Evolutionary conservation across 2,888 invertebrate genomes (phyloP).

Genomic region (Crocallis elinguaria): DNA sequence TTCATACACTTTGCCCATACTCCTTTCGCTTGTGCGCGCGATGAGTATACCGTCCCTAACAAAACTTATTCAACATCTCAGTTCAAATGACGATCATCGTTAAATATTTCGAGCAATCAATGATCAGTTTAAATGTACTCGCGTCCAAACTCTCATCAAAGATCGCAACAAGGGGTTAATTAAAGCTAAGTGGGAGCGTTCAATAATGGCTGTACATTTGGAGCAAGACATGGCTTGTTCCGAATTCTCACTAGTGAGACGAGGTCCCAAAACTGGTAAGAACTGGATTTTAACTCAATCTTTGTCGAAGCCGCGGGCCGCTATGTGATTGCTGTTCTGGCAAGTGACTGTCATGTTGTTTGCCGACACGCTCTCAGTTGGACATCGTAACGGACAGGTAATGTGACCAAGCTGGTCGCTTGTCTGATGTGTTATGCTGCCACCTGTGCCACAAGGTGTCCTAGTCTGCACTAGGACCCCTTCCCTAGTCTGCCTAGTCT

Average conservation of each 20-base stretch:
- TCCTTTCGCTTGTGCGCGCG: too few relatives aligned
- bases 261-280: conserved; percentile 45
- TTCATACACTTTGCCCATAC: too few relatives aligned
- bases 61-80: not conserved
- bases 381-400: too few relatives aligned
- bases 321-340: conserved; percentile 38
- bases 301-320: conserved; percentile 45
- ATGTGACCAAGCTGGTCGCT: too few relatives aligned
- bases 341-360: too few relatives aligned
- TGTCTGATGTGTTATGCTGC: too few relatives aligned
- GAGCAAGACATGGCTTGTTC: conserved; percentile 43
- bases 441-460: too few relatives aligned
- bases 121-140: conserved; percentile 17
- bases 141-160: conserved; percentile 40
- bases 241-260: conserved; percentile 40
- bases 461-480: too few relatives aligned
- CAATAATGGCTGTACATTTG: conserved; percentile 50
- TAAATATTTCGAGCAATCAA: conserved; percentile 7
- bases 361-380: too few relatives aligned
- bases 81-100: not conserved
- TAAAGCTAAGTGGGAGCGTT: conserved; percentile 50
- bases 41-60: not conserved
- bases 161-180: conserved; percentile 49
- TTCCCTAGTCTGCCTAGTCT: too few relatives aligned
- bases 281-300: conserved; percentile 51